Conservation (phyloP, 2,113 vertebrate species). For the Smithornis capensis region DNA sequence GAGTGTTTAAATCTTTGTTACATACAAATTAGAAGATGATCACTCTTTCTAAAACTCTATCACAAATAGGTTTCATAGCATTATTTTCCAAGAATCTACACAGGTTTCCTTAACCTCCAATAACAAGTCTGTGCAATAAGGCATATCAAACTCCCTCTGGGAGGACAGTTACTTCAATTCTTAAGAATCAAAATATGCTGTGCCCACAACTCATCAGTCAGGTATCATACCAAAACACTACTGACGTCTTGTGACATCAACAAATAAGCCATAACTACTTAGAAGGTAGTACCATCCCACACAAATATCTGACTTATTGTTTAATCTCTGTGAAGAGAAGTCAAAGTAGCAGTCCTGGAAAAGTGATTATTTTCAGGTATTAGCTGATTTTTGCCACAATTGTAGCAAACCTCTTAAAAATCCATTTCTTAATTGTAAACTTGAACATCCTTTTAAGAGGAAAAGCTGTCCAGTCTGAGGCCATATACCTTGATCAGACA, state of each 20-base stretch:
- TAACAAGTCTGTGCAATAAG: not conserved
- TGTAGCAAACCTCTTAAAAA: constrained; percentile 31
- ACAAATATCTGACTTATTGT: not conserved
- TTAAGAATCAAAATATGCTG: not conserved
- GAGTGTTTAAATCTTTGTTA: not conserved
- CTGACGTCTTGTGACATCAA: not conserved
- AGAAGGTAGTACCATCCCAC: not conserved
- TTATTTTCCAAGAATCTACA: not conserved
- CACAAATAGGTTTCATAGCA: not conserved
- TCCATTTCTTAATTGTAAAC: not conserved
- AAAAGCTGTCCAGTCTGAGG: not conserved
- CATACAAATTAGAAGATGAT: not conserved
- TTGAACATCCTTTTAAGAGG: not conserved
- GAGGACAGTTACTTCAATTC: not conserved
- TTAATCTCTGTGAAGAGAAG: not conserved
- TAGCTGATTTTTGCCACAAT: not conserved
- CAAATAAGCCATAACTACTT: not conserved
- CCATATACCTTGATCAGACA: not conserved
- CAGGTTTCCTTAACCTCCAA: not conserved
- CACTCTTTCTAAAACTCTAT: not conserved
- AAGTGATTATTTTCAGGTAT: not conserved
- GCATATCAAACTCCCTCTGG: not conserved
- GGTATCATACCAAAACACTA: constrained; percentile 1
- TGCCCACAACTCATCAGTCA: not conserved
- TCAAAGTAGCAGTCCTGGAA: constrained; percentile 2